Conservation (phyloP, 2,113 vertebrate species). For the Rhabdornis inornatus region DNA sequence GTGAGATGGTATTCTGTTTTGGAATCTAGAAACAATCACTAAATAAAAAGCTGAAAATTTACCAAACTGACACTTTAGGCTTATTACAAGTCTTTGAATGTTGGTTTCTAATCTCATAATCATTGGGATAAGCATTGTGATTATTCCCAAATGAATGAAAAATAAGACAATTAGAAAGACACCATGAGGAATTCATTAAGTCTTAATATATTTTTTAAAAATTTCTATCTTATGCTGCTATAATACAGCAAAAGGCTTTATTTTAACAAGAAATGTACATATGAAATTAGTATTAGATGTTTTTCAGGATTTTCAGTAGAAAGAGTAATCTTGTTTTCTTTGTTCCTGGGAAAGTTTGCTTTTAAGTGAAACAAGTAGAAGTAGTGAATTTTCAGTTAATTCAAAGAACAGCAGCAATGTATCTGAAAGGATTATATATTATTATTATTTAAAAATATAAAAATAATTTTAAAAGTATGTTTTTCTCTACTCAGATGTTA, state of each 20-base stretch:
- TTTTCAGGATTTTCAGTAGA: background rate
- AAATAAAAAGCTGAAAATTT: background rate
- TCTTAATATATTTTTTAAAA: background rate
- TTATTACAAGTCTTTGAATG: background rate
- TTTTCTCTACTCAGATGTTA: background rate
- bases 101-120: background rate
- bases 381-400: background rate
- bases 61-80: background rate
- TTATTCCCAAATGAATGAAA: background rate
- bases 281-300: background rate
- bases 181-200: background rate
- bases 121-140: background rate
- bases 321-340: background rate
- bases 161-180: background rate
- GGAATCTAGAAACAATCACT: background rate
- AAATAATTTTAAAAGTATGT: background rate
- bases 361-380: background rate
- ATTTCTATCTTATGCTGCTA: background rate
- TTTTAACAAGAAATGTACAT: background rate
- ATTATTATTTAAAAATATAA: background rate
- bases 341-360: background rate
- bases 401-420: background rate
- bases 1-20: background rate
- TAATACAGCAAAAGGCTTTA: background rate
- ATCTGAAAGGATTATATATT: background rate